These are phyloP conservation scores for Rotaria sp. DNA, from an alignment of 2,888 invertebrate genomes.

Conservation along the genomic window DNA sequence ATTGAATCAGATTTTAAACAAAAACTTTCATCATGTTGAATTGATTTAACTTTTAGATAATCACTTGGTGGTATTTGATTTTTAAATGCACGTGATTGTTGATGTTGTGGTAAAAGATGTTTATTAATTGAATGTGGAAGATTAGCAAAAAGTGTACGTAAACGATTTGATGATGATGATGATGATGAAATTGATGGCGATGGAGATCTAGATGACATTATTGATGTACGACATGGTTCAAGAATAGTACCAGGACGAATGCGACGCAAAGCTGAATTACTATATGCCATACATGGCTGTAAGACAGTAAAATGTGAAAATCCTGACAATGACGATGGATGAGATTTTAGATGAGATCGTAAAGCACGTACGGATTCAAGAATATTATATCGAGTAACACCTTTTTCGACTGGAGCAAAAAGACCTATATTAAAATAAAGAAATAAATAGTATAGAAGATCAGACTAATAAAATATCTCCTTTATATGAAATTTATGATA, in stretches of 20 bases:
- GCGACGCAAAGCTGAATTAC: background rate
- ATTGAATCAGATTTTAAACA: background rate
- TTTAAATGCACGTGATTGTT: background rate
- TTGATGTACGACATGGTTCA: background rate
- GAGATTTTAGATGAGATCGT: background rate
- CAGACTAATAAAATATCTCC: background rate
- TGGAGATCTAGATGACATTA: background rate
- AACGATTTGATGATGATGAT: background rate
- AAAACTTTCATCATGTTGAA: background rate
- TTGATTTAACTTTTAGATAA: background rate
- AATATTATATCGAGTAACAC: constrained; percentile 7
- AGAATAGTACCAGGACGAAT: background rate
- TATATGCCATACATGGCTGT: constrained; percentile 16
- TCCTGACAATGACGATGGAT: background rate
- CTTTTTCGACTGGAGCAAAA: constrained; percentile 10
- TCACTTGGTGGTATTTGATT: background rate
- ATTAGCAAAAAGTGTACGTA: background rate
- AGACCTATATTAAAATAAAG: background rate
- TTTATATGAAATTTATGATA: background rate
- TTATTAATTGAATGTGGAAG: background rate
- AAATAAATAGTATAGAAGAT: no score
- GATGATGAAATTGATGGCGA: background rate
- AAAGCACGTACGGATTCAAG: background rate
- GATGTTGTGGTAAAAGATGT: background rate
- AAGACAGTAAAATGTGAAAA: background rate